Conservation (phyloP, 2,797 vertebrate genomes). For the Ispidina lecontei region DNA sequence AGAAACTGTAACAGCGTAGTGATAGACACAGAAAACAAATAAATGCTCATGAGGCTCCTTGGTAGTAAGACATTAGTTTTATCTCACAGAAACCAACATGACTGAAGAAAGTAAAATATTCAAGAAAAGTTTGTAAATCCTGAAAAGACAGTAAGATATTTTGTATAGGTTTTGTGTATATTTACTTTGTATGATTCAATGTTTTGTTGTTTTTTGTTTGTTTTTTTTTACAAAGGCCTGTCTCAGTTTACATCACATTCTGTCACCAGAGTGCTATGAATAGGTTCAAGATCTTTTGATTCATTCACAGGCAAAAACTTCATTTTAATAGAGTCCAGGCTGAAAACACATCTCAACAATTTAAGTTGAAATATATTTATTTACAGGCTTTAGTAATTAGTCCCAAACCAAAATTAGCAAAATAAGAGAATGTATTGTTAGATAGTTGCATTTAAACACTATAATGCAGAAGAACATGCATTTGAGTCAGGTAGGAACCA, state of each 20-base stretch:
- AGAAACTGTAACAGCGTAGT: background rate
- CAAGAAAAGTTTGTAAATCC: background rate
- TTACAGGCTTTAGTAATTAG: background rate
- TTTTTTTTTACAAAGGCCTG: background rate
- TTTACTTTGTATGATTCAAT: background rate
- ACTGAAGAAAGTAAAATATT: background rate
- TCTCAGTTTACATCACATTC: background rate
- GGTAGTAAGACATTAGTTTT: conserved; percentile 15
- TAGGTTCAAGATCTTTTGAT: background rate
- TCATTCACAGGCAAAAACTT: background rate
- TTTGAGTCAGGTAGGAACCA: background rate
- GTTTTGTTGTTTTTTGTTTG: background rate
- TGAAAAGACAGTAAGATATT: background rate
- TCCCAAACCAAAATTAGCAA: background rate
- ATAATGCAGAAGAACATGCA: background rate
- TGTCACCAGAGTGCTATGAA: background rate
- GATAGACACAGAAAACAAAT: background rate
- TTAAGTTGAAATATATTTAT: background rate
- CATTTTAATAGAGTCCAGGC: background rate
- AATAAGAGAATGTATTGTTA: background rate
- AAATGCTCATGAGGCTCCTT: background rate
- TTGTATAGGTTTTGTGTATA: background rate
- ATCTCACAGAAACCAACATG: background rate
- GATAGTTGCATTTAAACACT: background rate
- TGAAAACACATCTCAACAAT: background rate